Base-by-base conservation (phyloP, 2,888 invertebrate species). In the Euzophera pinguis region DNA sequence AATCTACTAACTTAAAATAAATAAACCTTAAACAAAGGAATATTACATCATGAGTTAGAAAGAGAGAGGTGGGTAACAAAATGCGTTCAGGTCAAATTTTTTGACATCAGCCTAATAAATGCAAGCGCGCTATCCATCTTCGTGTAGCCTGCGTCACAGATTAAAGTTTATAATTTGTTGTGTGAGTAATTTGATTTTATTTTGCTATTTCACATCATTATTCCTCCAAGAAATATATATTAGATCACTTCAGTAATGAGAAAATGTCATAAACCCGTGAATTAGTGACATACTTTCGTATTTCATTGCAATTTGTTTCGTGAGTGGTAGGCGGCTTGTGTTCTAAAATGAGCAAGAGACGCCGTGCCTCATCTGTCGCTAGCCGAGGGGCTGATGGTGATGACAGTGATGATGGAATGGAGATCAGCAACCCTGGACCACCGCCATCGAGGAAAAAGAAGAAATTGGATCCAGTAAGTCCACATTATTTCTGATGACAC, bases 331-430 rank as follows among this genome's bases (percentile, higher is more conserved):
- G 32, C 29, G 41, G 50, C 12, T 43, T 35, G 47, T 37, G 13
- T 22, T 27, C 22, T 14, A 65, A 55, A 53, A 94, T 96, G 93
- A 95, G 94, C 83, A 96, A 96, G 78, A 91, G 96, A 71, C 92
- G 96, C 64, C 92, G 96, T 64, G 95, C 96, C 43, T 96, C 96
- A 59, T 96, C 96, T n/a, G 95, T 93, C 53, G 94, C 96, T 1
- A 95, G 95, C 73, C 92, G 95, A 14, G 93, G 93, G 0, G 84
- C 86, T 50, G 89, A 90, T 54, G 93, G 93, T 48, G 95, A 95
- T 60, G 93, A 94, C 53, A 93, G 95, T 61, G 96, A 96, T 69
- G 91, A 93, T 73, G 82, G 89, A 16, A 89, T 90, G 51, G 92
- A 92, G 53, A 60, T 91, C 61, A 74, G 86, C 70, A 78, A 88